Evolutionary conservation across 2,113 vertebrate genomes (phyloP), one percentile per base, ranked within the genome.

Genomic region (Lagopus leucura): DNA sequence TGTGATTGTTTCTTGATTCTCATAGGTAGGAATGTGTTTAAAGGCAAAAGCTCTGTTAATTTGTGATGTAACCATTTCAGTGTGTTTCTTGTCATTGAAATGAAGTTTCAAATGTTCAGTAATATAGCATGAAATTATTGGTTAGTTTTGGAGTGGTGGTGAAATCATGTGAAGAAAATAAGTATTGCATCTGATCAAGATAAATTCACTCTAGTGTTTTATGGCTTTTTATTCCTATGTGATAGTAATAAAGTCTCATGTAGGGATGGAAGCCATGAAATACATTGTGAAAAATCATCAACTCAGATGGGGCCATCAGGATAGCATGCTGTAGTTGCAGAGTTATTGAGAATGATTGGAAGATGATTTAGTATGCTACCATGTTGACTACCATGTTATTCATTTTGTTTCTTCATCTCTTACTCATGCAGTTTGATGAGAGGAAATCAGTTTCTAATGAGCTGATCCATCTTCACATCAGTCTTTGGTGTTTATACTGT

Each of bases 141-240:
- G 97, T 97, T 98, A 98, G 98, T 97, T 97, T 98, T 96, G 96
- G 97, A 98, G 97, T 98, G 97, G 97, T 98, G 98, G 97, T 97
- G 98, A 98, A 98, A 97, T 97, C 98, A 97, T 98, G 97, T 98
- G 98, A 98, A 98, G 98, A 98, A 98, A 98, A 91, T 98, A 98
- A 98, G 95, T 98, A 97, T 98, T 98, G 94, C 97, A 98, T 98
- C 98, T 98, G 97, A 97, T 98, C 98, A 98, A 98, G 98, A 98
- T 98, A 97, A 98, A 98, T 98, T 98, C 98, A 98, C 98, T 99
- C 97, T 98, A 98, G 98, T 99, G 99, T 98, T 98, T 98, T 99
- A 99, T 99, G 99, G 99, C 99, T 99, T 99, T 99, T 99, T 99
- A 99, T 99, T 99, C 99, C 99, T 99, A 99, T 99, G 99, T 99